Percentiles rank a stretch among this genome's conserved stretches.
Conservation (phyloP, 1,140 invertebrate species). For the Rhopalosiphum padi region DNA sequence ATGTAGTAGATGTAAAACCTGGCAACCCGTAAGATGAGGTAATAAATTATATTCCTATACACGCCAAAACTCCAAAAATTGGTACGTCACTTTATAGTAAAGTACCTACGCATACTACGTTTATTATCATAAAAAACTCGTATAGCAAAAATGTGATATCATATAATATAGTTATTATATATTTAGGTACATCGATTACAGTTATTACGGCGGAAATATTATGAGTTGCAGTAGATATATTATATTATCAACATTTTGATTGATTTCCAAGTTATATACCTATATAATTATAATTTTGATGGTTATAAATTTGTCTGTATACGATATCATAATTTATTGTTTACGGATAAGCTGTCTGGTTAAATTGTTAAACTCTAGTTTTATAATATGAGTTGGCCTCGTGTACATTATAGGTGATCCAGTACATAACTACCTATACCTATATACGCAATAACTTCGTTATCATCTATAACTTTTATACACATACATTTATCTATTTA, state of each 20-base stretch:
- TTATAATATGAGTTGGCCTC: background rate
- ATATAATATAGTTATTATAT: background rate
- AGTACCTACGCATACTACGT: background rate
- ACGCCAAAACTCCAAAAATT: background rate
- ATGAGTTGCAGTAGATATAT: background rate
- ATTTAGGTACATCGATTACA: background rate
- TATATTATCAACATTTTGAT: constrained; percentile 23
- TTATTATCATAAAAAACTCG: background rate
- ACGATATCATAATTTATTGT: background rate
- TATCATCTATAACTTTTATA: background rate
- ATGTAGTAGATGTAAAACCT: background rate
- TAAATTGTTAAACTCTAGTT: background rate
- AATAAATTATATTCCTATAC: background rate
- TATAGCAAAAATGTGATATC: background rate
- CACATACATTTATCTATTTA: background rate
- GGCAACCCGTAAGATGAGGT: background rate
- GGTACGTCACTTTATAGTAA: background rate
- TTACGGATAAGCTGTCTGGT: background rate
- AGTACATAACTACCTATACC: background rate
- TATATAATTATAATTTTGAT: background rate
- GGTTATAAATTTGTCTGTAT: background rate
- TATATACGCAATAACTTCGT: background rate
- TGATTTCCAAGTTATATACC: background rate
- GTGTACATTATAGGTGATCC: background rate
- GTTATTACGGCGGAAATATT: background rate